These are phyloP conservation scores for Ruditapes philippinarum DNA, from an alignment of 1,140 invertebrate species.

Conservation along the genomic window DNA sequence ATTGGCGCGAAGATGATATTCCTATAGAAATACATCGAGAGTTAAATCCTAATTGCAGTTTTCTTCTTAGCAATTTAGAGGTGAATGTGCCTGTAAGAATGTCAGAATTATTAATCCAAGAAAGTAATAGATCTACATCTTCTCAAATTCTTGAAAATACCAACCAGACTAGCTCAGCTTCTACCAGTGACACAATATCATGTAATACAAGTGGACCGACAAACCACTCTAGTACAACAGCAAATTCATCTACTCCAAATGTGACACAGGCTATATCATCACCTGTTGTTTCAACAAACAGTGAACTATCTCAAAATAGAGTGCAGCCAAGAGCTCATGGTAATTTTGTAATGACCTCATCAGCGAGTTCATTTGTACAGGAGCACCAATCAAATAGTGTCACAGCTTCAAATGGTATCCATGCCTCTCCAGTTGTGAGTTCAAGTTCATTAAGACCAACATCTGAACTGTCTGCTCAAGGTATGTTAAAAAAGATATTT, in stretches of 20 bases:
- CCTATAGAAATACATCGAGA: slow-evolving; percentile 20
- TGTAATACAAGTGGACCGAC: background rate
- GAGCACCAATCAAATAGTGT: too few relatives aligned
- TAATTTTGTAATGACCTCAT: too few relatives aligned
- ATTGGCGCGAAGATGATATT: slow-evolving; percentile 16
- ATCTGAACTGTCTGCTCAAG: background rate
- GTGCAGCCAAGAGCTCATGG: background rate
- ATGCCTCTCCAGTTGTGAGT: too few relatives aligned
- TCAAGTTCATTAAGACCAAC: background rate
- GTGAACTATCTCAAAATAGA: background rate
- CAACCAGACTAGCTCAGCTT: background rate
- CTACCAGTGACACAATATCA: background rate
- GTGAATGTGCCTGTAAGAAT: slow-evolving; percentile 34
- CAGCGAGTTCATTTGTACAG: too few relatives aligned
- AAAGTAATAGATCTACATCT: too few relatives aligned
- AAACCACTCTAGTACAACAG: too few relatives aligned
- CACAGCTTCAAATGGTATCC: too few relatives aligned
- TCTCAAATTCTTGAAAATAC: too few relatives aligned
- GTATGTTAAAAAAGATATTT: background rate
- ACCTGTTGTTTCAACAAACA: too few relatives aligned
- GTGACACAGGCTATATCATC: too few relatives aligned
- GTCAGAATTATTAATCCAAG: background rate
- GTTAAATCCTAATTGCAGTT: slow-evolving; percentile 33
- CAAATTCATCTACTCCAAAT: too few relatives aligned
- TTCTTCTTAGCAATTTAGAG: slow-evolving; percentile 16